These are phyloP conservation scores for Rugalucina vietnamica DNA, from an alignment of 2,888 invertebrate species.

Conservation along the genomic window DNA sequence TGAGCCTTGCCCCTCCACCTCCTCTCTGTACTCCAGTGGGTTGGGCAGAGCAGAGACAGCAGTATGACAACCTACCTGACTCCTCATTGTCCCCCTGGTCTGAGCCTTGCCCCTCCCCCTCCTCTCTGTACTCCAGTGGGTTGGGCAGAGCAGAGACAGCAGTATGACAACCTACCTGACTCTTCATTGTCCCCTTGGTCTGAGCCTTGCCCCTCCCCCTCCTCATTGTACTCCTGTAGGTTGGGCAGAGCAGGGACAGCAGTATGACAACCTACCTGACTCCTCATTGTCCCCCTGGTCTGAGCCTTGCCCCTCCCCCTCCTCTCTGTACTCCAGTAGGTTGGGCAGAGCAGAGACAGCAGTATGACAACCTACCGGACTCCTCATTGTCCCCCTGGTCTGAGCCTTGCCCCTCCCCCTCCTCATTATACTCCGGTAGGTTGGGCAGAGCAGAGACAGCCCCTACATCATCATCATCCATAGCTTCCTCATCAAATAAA, in stretches of 20 bases:
- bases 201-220: constrained; percentile 14
- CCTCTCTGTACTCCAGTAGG: too few relatives aligned
- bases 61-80: too few relatives aligned
- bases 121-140: too few relatives aligned
- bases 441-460: constrained; percentile 70
- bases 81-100: too few relatives aligned
- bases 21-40: constrained; percentile 59
- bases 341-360: too few relatives aligned
- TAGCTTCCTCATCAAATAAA: constrained; percentile 74
- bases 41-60: constrained; percentile 70
- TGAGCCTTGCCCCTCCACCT: background rate
- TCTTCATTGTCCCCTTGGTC: constrained; percentile 2
- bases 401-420: background rate
- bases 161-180: constrained; percentile 23
- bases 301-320: too few relatives aligned
- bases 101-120: too few relatives aligned
- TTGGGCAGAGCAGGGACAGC: constrained; percentile 69
- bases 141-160: too few relatives aligned
- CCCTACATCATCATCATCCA: constrained; percentile 67
- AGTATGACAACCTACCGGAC: constrained; percentile 12
- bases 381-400: constrained; percentile 1
- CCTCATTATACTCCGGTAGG: constrained; percentile 59
- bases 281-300: background rate
- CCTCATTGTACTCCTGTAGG: constrained; percentile 59
- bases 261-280: too few relatives aligned